Evolutionary conservation across 2,113 vertebrate genomes (phyloP).

Genomic region (Gorsachius goisagi): DNA sequence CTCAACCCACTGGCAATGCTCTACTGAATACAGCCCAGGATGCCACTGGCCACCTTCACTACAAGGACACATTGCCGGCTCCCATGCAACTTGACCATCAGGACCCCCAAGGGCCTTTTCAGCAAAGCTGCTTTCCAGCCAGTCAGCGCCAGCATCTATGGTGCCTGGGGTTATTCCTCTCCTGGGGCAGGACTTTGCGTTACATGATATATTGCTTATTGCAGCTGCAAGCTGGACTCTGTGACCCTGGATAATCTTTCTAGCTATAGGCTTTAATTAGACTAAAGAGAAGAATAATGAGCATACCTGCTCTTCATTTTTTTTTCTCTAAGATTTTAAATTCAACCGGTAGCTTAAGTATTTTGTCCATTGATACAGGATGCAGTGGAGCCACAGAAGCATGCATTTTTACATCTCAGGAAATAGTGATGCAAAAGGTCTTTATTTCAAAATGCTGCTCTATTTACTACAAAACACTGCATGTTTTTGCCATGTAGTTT

Average conservation of each 20-base stretch:
- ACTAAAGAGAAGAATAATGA: not conserved
- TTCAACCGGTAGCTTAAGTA: not conserved
- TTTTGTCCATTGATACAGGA: not conserved
- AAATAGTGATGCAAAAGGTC: not conserved
- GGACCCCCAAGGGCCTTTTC: not conserved
- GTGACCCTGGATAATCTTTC: not conserved
- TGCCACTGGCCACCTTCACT: not conserved
- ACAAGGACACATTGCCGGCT: not conserved
- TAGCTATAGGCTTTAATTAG: not conserved
- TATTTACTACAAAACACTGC: not conserved
- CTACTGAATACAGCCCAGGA: not conserved
- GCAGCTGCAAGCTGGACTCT: not conserved
- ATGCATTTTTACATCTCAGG: not conserved
- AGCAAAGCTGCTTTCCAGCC: not conserved
- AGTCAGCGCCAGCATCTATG: not conserved
- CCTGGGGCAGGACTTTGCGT: not conserved
- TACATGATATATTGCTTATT: not conserved
- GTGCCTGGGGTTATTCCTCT: not conserved
- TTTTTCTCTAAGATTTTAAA: not conserved
- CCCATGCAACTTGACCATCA: not conserved
- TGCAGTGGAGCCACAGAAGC: not conserved
- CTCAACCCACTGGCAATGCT: rapidly evolving
- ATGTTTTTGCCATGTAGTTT: not conserved
- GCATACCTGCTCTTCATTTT: not conserved
- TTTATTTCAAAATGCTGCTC: not conserved